These are phyloP conservation scores for Hemibagrus wyckioides DNA, from an alignment of 2,113 vertebrate genomes.

Conservation along the genomic window DNA sequence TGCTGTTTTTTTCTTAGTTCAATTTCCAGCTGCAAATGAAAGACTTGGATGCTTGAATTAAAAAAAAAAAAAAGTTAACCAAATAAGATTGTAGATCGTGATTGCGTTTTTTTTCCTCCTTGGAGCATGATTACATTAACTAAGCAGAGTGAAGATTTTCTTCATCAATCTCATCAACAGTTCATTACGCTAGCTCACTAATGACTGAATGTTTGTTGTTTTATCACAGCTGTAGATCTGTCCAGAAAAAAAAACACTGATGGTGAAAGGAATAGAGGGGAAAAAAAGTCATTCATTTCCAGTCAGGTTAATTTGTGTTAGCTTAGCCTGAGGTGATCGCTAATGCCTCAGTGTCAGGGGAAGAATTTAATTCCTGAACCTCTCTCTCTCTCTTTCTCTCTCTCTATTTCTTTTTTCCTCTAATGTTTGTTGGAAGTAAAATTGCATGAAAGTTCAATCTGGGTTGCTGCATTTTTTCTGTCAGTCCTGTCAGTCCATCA, in stretches of 20 bases:
- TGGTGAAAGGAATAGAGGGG: constrained; percentile 5
- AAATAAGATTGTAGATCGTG: background rate
- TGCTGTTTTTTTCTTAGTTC: constrained; percentile 57
- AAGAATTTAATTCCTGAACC: background rate
- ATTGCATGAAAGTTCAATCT: constrained; percentile 34
- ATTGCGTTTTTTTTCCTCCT: background rate
- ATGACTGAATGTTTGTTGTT: background rate
- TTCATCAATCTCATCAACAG: background rate
- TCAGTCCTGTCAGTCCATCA: constrained; percentile 11
- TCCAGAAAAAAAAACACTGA: background rate
- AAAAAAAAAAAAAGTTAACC: constrained; percentile 26
- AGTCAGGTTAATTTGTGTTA: constrained; percentile 14
- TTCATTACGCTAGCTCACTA: constrained; percentile 4
- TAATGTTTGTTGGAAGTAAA: background rate
- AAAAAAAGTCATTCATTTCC: background rate
- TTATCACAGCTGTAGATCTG: constrained; percentile 11
- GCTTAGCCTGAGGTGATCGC: constrained; percentile 18
- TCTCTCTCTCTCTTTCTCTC: background rate
- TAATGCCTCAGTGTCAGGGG: background rate
- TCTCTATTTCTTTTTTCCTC: background rate
- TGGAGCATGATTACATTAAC: constrained; percentile 17
- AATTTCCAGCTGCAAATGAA: background rate
- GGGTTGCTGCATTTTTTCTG: background rate
- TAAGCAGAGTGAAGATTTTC: background rate
- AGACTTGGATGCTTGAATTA: constrained; percentile 26